Evolutionary conservation across 2,113 vertebrate genomes (phyloP), one percentile per base, ranked within the genome.

Genomic region (Onychorhynchus coronatus): DNA sequence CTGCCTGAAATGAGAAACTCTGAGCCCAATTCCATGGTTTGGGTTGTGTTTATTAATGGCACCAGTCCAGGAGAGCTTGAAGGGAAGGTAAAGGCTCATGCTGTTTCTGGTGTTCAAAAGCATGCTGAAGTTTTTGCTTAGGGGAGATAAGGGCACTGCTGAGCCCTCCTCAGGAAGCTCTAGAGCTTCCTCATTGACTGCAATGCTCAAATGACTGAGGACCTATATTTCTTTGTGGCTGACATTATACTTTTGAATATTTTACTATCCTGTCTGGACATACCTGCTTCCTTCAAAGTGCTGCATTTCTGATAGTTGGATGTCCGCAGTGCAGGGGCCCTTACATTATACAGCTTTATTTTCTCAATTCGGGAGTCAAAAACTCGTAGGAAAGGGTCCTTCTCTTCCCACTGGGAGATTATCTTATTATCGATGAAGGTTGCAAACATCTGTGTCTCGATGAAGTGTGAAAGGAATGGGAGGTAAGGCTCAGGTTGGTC

Each of bases 371-470:
- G 98, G 19, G 97, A 98, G 96, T 99, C 99, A 91, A 99, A 99
- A 91, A 99, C 98, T 46, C 98, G 98, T 75, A 99, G 98, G 59
- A 99, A 95, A 25, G 99, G 98, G 39, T 99, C 99, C 91, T 99
- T 99, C 70, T 99, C 99, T 44, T 99, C 99, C 99, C 99, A 99
- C 66, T 99, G 99, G 50, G 99, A 99, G 96, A 99, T 99, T 92
- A 99, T 99, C 96, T 99, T 99, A 96, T 99, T 99, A 93, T 99
- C 99, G 86, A 99, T 99, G 93, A 99, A 99, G n/a, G 99, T 99
- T 81, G 99, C 99, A 97, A 99, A 99, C 99, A 99, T 99, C 98
- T 99, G 99, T 9, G 99, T 99, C 98, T 99, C 99, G 66, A 99
- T 98, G 98, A 99, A 99, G 93, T 98, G 99, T 20, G 99, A 99